These are phyloP conservation scores for Nebria ingens DNA, from an alignment of 1,140 invertebrate species.

Conservation along the genomic window DNA sequence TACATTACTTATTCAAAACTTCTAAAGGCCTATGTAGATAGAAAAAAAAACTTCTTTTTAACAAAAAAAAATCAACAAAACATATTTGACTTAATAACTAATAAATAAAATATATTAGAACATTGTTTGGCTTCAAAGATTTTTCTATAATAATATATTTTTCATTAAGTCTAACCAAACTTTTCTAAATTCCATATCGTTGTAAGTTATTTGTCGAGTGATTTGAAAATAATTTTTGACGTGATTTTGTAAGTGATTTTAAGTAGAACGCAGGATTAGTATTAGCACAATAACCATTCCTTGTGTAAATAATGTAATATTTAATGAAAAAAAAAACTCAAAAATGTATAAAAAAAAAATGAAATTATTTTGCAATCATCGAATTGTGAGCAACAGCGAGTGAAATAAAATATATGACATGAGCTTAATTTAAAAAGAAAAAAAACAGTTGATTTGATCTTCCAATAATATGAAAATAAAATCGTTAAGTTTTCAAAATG, in stretches of 20 bases:
- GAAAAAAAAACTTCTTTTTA: background rate
- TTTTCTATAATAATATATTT: no score
- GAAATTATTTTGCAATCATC: slow-evolving; percentile 6
- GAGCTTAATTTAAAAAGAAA: background rate
- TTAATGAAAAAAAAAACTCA: no score
- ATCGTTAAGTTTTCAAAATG: slow-evolving; percentile 4
- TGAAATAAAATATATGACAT: background rate
- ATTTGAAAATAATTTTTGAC: background rate
- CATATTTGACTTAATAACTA: no score
- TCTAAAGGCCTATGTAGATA: slow-evolving; percentile 2
- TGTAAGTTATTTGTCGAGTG: no score
- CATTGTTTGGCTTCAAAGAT: no score
- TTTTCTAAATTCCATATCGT: background rate
- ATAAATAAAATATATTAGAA: no score
- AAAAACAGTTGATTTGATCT: slow-evolving; percentile 2
- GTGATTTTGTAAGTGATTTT: background rate
- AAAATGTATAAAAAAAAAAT: no score
- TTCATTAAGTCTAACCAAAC: no score
- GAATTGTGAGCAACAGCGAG: slow-evolving; percentile 2
- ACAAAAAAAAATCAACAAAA: background rate
- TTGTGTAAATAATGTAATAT: slow-evolving; percentile 1
- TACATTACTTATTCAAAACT: background rate
- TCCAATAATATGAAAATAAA: slow-evolving; percentile 1
- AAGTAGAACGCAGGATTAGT: background rate
- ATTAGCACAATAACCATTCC: slow-evolving; percentile 3